phyloP scores from a whole-genome alignment of 2,797 vertebrate genomes.

The Sylvilagus floridanus region DNA sequence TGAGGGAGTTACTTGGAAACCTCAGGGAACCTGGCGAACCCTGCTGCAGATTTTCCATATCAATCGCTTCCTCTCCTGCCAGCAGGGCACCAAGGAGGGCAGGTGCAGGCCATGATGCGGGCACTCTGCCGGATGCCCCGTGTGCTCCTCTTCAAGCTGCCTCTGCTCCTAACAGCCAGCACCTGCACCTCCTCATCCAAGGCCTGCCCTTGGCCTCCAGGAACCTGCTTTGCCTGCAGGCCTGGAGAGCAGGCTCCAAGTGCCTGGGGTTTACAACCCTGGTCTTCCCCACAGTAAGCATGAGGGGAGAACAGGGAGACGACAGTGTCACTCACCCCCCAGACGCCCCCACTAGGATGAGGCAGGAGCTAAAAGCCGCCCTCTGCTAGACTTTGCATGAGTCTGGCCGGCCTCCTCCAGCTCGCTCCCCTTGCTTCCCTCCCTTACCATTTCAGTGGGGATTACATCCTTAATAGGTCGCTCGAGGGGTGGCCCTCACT shows the following conservation, averaged over 20 bases:
- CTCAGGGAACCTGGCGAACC: conserved; percentile 29
- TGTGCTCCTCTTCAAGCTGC: fast-evolving
- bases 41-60: conserved; percentile 58
- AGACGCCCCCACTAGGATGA: not conserved
- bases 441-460: not conserved
- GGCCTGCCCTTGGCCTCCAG: not conserved
- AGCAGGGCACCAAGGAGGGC: not conserved
- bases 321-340: not conserved
- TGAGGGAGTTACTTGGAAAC: conserved; percentile 29
- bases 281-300: not conserved
- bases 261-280: not conserved
- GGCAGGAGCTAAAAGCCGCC: not conserved
- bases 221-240: not conserved
- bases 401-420: not conserved
- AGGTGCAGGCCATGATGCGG: fast-evolving
- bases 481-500: not conserved
- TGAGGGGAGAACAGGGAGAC: not conserved
- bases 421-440: not conserved
- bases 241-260: not conserved
- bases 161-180: not conserved
- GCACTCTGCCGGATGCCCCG: not conserved
- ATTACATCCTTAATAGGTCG: not conserved
- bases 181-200: not conserved
- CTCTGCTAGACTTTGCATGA: not conserved
- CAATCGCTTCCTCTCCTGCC: conserved; percentile 37